Conservation (phyloP, 92 coral and sea anemone species). For the Zoanthus gigantus region DNA sequence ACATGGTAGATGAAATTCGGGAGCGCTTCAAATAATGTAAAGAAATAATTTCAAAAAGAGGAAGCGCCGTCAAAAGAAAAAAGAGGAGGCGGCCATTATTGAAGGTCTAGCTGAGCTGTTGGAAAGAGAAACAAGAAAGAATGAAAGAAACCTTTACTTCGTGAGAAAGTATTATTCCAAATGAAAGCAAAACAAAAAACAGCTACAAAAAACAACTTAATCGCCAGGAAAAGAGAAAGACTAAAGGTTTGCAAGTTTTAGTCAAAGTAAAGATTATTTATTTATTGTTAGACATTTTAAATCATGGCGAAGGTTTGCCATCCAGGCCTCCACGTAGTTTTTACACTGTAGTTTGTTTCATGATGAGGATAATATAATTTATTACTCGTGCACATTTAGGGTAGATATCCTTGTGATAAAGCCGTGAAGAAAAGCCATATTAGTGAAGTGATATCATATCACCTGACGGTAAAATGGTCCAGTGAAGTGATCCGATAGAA, state of each 20-base stretch:
- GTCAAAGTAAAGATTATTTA: not conserved
- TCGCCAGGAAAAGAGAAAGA: not conserved
- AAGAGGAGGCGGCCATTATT: not conserved
- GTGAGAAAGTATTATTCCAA: slow-evolving; percentile 38
- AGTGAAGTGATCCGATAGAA: no score
- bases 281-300: not conserved
- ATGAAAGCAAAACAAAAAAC: slow-evolving; percentile 31
- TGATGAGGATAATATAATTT: not conserved
- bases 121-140: not conserved
- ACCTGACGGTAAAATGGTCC: no score
- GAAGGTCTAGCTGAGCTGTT: not conserved
- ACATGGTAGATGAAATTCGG: no score
- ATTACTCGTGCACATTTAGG: no score
- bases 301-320: not conserved
- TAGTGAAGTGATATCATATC: no score
- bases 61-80: not conserved
- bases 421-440: no score
- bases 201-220: not conserved
- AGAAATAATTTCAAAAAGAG: no score
- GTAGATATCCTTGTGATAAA: no score
- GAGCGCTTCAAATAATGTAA: no score
- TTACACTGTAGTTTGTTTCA: not conserved
- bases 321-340: not conserved
- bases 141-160: slow-evolving; percentile 36
- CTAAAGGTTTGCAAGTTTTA: slow-evolving; percentile 2